These are phyloP conservation scores for Oceanodroma tethys DNA, from an alignment of 2,113 vertebrate genomes.

Conservation along the genomic window DNA sequence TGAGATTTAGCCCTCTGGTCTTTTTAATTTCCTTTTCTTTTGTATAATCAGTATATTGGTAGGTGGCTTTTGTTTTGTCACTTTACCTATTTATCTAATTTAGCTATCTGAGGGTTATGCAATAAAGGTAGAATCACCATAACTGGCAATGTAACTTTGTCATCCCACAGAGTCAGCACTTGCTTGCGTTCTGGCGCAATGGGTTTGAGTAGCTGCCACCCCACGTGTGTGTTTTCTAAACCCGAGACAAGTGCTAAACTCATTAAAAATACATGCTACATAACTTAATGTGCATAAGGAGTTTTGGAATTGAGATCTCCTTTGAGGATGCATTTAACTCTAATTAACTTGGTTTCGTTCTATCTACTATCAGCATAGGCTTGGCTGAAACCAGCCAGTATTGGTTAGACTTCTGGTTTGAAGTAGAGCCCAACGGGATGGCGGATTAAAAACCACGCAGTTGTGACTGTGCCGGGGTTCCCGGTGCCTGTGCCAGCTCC, in stretches of 20 bases:
- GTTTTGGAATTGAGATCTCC: conserved; percentile 66
- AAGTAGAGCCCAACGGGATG: background rate
- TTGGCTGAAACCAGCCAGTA: background rate
- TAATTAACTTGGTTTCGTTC: conserved; percentile 69
- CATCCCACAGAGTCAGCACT: conserved; percentile 24
- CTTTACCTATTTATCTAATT: conserved; percentile 53
- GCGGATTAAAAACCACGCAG: background rate
- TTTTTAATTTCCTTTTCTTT: conserved; percentile 15
- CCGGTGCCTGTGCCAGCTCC: background rate
- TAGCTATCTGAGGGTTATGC: conserved; percentile 24
- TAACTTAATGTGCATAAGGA: conserved; percentile 46
- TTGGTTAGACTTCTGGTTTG: background rate
- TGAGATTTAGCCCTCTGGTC: background rate
- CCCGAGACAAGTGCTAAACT: conserved; percentile 34
- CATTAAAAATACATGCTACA: conserved; percentile 36
- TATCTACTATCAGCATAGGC: conserved; percentile 40
- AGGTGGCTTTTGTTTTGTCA: conserved; percentile 41
- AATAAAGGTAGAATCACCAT: conserved; percentile 43
- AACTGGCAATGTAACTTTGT: conserved; percentile 64
- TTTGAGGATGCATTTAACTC: conserved; percentile 43
- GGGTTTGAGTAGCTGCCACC: conserved; percentile 41
- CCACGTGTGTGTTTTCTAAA: conserved; percentile 1
- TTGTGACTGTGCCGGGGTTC: background rate
- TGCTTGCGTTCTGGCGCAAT: background rate
- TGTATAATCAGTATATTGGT: background rate